phyloP scores from a whole-genome alignment of 2,888 invertebrate genomes.

The Plebejus anna region DNA sequence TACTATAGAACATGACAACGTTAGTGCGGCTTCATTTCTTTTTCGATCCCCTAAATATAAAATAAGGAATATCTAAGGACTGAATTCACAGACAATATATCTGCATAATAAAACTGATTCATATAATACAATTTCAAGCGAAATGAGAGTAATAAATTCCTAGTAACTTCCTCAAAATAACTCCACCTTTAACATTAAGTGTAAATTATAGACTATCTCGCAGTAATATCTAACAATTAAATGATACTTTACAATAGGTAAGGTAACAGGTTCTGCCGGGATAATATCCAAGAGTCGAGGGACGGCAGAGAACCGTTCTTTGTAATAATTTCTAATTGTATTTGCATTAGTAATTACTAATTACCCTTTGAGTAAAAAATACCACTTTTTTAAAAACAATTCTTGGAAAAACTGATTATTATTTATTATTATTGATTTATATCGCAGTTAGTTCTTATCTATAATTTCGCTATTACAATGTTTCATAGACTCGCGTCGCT shows the following conservation, averaged over 20 bases:
- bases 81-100: neutral
- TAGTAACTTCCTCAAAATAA: slow-evolving; percentile 10
- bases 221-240: slow-evolving; percentile 26
- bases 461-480: no score
- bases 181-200: slow-evolving; percentile 24
- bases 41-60: neutral
- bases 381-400: neutral
- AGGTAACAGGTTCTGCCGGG: slow-evolving; percentile 13
- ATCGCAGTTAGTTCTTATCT: no score
- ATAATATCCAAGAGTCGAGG: neutral
- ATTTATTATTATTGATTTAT: no score
- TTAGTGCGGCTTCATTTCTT: no score
- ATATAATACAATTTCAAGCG: slow-evolving; percentile 15
- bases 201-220: slow-evolving; percentile 26
- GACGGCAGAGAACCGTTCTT: neutral
- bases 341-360: neutral
- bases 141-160: slow-evolving; percentile 18
- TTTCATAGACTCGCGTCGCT: no score
- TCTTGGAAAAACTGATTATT: neutral
- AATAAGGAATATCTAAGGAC: neutral
- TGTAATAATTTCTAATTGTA: neutral
- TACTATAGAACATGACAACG: no score
- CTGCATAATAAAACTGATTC: slow-evolving; percentile 15
- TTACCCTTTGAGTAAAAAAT: neutral
- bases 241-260: slow-evolving; percentile 26